These are phyloP conservation scores for Lepus americanus DNA, from an alignment of 2,113 vertebrate species.

Conservation along the genomic window DNA sequence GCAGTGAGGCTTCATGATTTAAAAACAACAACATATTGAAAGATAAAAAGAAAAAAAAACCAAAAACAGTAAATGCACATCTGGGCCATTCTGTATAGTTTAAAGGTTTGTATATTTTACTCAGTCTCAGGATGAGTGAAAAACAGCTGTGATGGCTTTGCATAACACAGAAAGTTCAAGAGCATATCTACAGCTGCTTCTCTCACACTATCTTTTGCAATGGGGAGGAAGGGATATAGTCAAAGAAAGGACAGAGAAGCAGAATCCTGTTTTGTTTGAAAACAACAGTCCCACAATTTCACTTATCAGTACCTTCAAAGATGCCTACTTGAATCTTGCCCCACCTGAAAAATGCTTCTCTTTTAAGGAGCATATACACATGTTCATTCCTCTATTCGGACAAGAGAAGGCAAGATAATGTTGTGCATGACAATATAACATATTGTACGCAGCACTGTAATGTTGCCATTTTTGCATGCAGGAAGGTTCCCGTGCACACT, in stretches of 20 bases:
- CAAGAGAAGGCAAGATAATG: background rate
- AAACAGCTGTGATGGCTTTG: background rate
- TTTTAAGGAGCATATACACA: background rate
- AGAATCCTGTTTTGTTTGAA: background rate
- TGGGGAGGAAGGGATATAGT: background rate
- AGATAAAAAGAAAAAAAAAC: constrained; percentile 19
- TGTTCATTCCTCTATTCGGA: background rate
- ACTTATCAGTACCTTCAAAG: background rate
- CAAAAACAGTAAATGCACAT: background rate
- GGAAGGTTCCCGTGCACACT: background rate
- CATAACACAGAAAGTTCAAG: background rate
- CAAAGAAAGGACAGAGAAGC: background rate
- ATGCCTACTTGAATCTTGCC: background rate
- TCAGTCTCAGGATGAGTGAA: background rate
- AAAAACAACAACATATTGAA: background rate
- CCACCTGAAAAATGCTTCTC: background rate
- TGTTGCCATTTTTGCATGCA: background rate
- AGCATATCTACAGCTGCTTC: background rate
- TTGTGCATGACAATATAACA: accelerated
- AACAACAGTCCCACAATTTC: background rate
- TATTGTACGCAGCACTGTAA: background rate
- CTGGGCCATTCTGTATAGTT: background rate
- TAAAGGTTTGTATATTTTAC: background rate
- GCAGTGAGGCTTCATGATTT: background rate
- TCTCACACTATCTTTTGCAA: background rate